Conservation (phyloP, 2,113 vertebrate genomes). For the Pterocles burchelli region DNA sequence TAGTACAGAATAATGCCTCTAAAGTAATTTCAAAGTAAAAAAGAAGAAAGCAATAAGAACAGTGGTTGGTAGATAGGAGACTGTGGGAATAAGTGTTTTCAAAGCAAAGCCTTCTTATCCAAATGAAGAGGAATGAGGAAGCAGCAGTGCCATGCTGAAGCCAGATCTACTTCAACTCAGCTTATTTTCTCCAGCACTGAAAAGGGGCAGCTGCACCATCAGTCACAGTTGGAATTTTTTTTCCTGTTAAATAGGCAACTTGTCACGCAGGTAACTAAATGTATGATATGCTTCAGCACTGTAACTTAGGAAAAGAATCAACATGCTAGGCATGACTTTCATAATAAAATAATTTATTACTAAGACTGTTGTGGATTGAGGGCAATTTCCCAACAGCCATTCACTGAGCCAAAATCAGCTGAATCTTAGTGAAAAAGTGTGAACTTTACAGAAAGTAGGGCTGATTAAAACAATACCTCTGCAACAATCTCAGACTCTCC, state of each 20-base stretch:
- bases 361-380: background rate
- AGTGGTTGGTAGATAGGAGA: conserved; percentile 57
- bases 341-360: conserved; percentile 30
- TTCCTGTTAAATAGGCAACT: conserved; percentile 39
- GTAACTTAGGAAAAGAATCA: conserved; percentile 26
- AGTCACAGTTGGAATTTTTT: conserved; percentile 60
- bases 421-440: conserved; percentile 19
- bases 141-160: background rate
- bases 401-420: background rate
- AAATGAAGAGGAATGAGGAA: conserved; percentile 73
- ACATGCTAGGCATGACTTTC: conserved; percentile 13
- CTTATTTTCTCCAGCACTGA: conserved; percentile 56
- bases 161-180: conserved; percentile 52
- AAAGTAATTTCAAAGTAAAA: conserved; percentile 61
- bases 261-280: conserved; percentile 57
- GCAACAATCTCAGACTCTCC: background rate
- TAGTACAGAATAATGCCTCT: background rate
- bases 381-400: conserved; percentile 4
- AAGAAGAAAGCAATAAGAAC: conserved; percentile 64
- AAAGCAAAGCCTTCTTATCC: conserved; percentile 52
- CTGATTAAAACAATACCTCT: background rate
- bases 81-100: conserved; percentile 49
- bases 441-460: background rate
- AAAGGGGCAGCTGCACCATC: conserved; percentile 56
- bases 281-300: conserved; percentile 14